Evolutionary conservation across 2,888 invertebrate genomes (phyloP).

Genomic region (Aphodius granarius): DNA sequence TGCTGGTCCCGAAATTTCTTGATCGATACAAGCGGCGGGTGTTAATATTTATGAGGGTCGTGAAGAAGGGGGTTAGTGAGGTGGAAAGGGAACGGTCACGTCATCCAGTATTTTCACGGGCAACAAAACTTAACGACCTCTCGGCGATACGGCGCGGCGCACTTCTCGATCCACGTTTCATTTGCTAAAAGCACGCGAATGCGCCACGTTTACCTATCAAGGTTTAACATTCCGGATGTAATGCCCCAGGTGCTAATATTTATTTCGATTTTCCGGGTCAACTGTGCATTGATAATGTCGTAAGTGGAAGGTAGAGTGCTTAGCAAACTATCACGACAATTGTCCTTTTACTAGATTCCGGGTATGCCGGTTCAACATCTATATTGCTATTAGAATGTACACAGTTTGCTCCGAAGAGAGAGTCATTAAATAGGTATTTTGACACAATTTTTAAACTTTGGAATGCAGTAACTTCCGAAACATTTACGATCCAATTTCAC

Average conservation of each 20-base stretch:
- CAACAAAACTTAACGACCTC: slow-evolving; percentile 23
- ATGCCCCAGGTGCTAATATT: not conserved
- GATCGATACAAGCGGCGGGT: not conserved
- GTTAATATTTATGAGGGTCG: slow-evolving; percentile 1
- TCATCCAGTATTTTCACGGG: slow-evolving; percentile 22
- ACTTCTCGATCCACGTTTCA: slow-evolving; percentile 17
- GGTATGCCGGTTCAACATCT: too few relatives aligned
- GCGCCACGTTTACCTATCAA: slow-evolving; percentile 1
- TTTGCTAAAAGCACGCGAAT: slow-evolving; percentile 25
- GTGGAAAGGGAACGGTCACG: slow-evolving; percentile 8
- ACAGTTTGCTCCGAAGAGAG: too few relatives aligned
- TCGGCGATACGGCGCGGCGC: slow-evolving; percentile 2
- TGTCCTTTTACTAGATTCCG: too few relatives aligned
- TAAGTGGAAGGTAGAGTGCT: not conserved
- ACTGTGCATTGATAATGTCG: not conserved
- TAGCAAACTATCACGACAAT: too few relatives aligned
- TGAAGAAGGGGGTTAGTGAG: not conserved
- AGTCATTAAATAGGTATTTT: too few relatives aligned
- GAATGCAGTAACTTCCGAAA: too few relatives aligned
- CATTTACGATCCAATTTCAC: too few relatives aligned
- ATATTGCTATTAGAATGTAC: too few relatives aligned
- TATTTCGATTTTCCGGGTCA: not conserved
- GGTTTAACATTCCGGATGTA: not conserved
- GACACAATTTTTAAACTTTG: too few relatives aligned
- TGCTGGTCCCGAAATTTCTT: not conserved